phyloP scores from a whole-genome alignment of 2,113 vertebrate species.

The Formicarius rufipectus region DNA sequence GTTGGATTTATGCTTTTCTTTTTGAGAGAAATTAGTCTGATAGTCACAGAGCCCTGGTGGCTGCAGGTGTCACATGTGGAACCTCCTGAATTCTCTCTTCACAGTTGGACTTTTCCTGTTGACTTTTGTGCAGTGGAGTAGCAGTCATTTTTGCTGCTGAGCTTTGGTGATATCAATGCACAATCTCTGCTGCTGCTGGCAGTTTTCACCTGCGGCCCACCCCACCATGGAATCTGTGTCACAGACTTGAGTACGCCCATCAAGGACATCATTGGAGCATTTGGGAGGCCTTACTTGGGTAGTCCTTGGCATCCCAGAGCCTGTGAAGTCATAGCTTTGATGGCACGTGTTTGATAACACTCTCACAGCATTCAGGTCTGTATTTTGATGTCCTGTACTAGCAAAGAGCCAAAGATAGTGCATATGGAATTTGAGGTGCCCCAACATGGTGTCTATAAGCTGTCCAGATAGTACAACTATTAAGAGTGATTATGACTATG shows the following conservation, averaged over 20 bases:
- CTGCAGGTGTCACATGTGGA: background rate
- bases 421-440: background rate
- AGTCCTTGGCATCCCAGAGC: background rate
- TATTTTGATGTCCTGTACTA: background rate
- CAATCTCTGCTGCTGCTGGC: background rate
- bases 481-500: background rate
- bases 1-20: too few species aligned
- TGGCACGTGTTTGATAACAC: background rate
- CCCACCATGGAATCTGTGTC: background rate
- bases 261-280: background rate
- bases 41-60: background rate
- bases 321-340: background rate
- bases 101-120: background rate
- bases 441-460: background rate
- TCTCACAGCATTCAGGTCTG: background rate
- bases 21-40: background rate
- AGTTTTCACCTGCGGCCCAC: background rate
- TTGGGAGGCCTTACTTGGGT: background rate
- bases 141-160: background rate
- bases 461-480: background rate
- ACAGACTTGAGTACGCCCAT: background rate
- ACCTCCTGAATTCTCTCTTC: background rate
- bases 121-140: background rate
- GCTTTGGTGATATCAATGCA: background rate
- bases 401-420: background rate